Conservation (phyloP, 2,113 vertebrate genomes). For the Charina bottae region DNA sequence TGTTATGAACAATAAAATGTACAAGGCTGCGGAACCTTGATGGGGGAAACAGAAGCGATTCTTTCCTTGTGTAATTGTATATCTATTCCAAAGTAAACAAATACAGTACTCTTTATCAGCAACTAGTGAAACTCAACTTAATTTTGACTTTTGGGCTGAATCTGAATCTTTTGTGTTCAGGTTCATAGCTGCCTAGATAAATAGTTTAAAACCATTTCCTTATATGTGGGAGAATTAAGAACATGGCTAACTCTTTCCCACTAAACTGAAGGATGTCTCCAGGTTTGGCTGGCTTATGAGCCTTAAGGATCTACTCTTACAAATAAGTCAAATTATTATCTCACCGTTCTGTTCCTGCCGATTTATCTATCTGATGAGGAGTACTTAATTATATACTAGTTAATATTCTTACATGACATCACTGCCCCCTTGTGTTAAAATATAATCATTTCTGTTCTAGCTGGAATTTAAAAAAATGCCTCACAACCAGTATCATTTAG, state of each 20-base stretch:
- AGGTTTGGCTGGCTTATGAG: not conserved
- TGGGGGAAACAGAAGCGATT: conserved; percentile 2
- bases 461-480: not conserved
- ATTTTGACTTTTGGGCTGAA: conserved; percentile 22
- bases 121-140: conserved; percentile 12
- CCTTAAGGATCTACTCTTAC: not conserved
- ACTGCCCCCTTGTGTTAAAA: conserved; percentile 67
- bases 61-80: fast-evolving
- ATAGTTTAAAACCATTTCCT: not conserved
- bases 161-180: conserved; percentile 20
- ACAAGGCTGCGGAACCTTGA: not conserved
- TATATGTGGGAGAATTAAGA: not conserved
- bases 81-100: conserved; percentile 28
- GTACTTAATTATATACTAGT: not conserved
- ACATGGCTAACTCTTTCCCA: not conserved
- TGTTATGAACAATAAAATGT: not conserved
- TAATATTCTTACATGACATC: conserved; percentile 40
- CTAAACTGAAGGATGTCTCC: not conserved
- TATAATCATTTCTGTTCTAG: not conserved
- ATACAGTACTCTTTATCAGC: not conserved
- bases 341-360: conserved; percentile 25
- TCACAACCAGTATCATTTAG: not conserved
- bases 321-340: not conserved
- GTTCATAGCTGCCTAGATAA: conserved; percentile 8
- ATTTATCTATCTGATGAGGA: not conserved